These are phyloP conservation scores for Pandemis cinnamomeana DNA, from an alignment of 2,888 invertebrate genomes.

Conservation along the genomic window DNA sequence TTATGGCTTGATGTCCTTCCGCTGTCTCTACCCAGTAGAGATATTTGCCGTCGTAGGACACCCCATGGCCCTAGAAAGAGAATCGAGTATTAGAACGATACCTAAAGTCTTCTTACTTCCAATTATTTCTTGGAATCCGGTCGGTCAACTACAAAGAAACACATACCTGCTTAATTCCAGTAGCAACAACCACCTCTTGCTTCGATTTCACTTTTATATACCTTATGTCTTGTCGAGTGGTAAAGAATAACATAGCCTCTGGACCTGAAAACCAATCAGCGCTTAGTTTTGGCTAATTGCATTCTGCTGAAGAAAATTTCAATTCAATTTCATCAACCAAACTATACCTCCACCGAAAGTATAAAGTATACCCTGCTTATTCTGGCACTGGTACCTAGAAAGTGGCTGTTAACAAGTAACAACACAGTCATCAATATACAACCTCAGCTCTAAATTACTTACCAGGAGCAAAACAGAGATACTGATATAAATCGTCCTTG, in stretches of 20 bases:
- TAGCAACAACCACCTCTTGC: slow-evolving; percentile 67
- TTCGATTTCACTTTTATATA: slow-evolving; percentile 85
- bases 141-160: neutral
- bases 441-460: neutral
- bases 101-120: neutral
- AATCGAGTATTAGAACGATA: neutral
- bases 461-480: slow-evolving; percentile 54
- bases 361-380: too few relatives aligned
- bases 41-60: slow-evolving; percentile 87
- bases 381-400: too few relatives aligned
- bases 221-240: slow-evolving; percentile 86
- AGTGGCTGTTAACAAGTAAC: neutral
- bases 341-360: too few relatives aligned
- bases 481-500: slow-evolving; percentile 76
- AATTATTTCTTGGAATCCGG: neutral
- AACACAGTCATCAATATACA: neutral
- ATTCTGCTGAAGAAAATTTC: too few relatives aligned
- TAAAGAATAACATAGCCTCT: slow-evolving; percentile 88
- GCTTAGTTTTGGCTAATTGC: neutral
- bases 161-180: slow-evolving; percentile 64
- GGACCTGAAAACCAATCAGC: slow-evolving; percentile 76
- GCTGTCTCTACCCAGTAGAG: slow-evolving; percentile 92
- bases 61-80: slow-evolving; percentile 81
- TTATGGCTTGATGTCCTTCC: slow-evolving; percentile 88
- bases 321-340: too few relatives aligned